Percentiles rank a stretch among this genome's conserved stretches.
phyloP scores from a whole-genome alignment of 2,797 vertebrate genomes.

The Cichlasoma orientale region DNA sequence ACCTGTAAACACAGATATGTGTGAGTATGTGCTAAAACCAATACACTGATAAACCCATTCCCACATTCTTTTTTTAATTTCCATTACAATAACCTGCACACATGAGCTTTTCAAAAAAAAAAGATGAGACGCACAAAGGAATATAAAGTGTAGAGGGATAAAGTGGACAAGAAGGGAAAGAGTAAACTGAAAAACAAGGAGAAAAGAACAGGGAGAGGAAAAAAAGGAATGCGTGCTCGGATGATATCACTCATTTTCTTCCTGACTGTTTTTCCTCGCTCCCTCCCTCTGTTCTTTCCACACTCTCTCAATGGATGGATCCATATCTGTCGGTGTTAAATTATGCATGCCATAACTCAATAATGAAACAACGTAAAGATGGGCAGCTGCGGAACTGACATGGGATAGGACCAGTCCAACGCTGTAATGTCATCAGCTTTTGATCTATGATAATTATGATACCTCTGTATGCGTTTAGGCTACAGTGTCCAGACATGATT shows the following conservation, averaged over 20 bases:
- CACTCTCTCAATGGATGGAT: conserved; percentile 78
- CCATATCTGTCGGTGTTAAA: conserved; percentile 80
- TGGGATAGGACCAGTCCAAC: conserved; percentile 72
- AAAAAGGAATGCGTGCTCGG: conserved; percentile 14
- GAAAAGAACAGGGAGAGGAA: conserved; percentile 12
- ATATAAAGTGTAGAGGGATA: neutral
- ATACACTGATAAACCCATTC: neutral
- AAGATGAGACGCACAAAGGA: neutral
- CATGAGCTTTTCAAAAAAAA: neutral
- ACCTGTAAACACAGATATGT: conserved; percentile 70
- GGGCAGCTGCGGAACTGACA: conserved; percentile 76
- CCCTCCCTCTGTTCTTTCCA: conserved; percentile 64
- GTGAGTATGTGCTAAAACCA: neutral
- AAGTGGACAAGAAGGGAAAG: conserved; percentile 2
- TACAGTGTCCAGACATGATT: conserved; percentile 76
- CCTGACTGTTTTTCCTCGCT: conserved; percentile 36
- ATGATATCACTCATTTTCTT: conserved; percentile 28
- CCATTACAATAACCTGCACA: neutral
- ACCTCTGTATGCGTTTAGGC: conserved; percentile 79
- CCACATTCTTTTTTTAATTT: neutral
- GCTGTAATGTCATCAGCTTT: conserved; percentile 82
- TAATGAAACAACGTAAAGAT: conserved; percentile 82
- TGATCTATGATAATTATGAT: conserved; percentile 85
- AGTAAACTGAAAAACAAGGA: neutral
- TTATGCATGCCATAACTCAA: conserved; percentile 83